These are phyloP conservation scores for Polydrusus cervinus DNA, from an alignment of 2,888 invertebrate genomes.

Conservation along the genomic window DNA sequence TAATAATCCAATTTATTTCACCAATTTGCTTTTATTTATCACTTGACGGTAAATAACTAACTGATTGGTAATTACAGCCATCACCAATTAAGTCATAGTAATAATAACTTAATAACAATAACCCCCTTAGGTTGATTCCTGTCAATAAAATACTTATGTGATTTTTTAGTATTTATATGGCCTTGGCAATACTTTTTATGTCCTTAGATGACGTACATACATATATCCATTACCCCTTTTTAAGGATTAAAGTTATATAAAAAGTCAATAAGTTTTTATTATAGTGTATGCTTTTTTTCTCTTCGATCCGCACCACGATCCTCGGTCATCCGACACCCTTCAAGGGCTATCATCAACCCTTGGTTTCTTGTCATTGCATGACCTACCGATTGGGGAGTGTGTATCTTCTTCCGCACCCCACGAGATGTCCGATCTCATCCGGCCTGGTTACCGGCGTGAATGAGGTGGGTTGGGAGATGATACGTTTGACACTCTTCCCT, in stretches of 20 bases:
- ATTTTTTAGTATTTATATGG: not conserved
- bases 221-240: not conserved
- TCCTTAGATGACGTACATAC: not conserved
- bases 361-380: too few relatives aligned
- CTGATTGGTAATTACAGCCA: not conserved
- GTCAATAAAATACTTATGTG: not conserved
- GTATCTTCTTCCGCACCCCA: too few relatives aligned
- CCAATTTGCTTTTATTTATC: not conserved
- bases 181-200: not conserved
- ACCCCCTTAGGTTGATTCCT: constrained; percentile 2
- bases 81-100: not conserved
- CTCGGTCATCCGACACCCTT: too few relatives aligned
- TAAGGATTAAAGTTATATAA: not conserved
- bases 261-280: too few relatives aligned
- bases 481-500: too few relatives aligned
- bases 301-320: too few relatives aligned
- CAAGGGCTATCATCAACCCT: too few relatives aligned
- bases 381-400: too few relatives aligned
- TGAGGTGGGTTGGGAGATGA: too few relatives aligned
- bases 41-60: not conserved
- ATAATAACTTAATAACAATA: not conserved
- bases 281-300: too few relatives aligned
- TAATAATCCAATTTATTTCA: not conserved
- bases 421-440: too few relatives aligned
- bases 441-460: too few relatives aligned